Percentiles rank a stretch among this genome's conserved stretches.
Conservation (phyloP, 2,888 invertebrate species). For the Cheilosia vulpina region DNA sequence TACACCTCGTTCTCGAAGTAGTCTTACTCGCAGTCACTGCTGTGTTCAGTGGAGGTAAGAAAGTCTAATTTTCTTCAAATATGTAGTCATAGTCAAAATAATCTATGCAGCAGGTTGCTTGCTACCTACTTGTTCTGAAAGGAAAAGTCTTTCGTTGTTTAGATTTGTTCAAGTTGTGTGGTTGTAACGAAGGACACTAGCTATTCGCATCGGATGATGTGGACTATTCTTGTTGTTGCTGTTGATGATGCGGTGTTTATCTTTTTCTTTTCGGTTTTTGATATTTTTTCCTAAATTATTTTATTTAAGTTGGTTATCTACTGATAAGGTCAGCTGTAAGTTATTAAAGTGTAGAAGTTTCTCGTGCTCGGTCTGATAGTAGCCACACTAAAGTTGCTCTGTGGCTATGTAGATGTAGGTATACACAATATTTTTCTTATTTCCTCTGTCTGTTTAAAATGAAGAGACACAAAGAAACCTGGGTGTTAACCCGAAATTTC, state of each 20-base stretch:
- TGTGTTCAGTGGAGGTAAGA: neutral
- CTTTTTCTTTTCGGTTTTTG: neutral
- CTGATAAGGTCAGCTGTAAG: slow-evolving; percentile 1
- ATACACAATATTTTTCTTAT: no score
- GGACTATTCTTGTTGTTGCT: neutral
- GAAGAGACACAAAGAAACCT: no score
- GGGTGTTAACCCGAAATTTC: no score
- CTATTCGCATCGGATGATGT: slow-evolving; percentile 9
- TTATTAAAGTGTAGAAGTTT: neutral
- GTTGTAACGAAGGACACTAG: neutral
- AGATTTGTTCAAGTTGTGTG: neutral
- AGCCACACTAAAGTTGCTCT: no score
- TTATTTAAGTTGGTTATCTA: neutral
- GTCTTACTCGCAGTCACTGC: neutral
- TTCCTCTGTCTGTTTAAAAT: no score
- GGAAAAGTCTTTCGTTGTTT: neutral
- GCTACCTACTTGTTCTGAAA: neutral
- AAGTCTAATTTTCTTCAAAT: neutral
- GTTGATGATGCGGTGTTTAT: neutral
- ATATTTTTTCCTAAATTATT: neutral
- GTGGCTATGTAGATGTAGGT: no score
- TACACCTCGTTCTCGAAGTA: neutral
- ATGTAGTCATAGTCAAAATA: neutral
- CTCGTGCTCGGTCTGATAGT: neutral
- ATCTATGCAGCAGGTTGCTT: neutral